phyloP scores from a whole-genome alignment of 1,140 invertebrate species.

The Temnothorax nylanderi region DNA sequence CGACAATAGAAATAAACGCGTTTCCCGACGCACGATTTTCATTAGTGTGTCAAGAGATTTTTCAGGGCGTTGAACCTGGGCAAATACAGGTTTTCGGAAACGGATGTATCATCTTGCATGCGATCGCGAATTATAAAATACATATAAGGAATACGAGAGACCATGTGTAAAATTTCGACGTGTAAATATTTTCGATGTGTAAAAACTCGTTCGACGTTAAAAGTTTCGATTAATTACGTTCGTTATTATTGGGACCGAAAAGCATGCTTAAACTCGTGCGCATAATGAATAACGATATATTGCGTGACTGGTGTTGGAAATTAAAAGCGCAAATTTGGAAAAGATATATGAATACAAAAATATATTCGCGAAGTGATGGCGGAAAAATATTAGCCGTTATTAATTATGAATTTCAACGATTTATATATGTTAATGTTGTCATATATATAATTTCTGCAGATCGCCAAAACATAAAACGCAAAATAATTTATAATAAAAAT shows the following conservation, averaged over 20 bases:
- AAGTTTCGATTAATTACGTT: neutral
- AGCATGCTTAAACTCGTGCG: neutral
- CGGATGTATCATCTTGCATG: neutral
- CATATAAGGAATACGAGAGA: neutral
- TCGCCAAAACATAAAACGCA: neutral
- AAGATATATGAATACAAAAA: neutral
- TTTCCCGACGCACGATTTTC: slow-evolving; percentile 55
- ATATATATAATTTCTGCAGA: neutral
- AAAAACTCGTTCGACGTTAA: neutral
- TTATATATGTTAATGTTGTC: neutral
- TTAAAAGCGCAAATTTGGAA: neutral
- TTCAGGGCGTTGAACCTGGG: neutral
- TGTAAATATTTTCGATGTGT: too few species aligned
- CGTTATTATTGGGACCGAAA: slow-evolving; percentile 1
- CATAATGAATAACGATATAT: neutral
- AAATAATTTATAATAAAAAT: slow-evolving; percentile 1
- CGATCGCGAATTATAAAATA: neutral
- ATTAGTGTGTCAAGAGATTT: slow-evolving; percentile 34
- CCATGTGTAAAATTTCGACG: neutral
- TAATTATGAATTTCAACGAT: neutral
- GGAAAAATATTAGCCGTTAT: neutral
- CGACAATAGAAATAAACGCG: slow-evolving; percentile 61
- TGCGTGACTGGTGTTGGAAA: neutral
- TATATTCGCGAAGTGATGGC: neutral
- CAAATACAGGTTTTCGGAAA: neutral